Percentiles rank a stretch among this genome's conserved stretches.
Evolutionary conservation across 2,797 vertebrate species (phyloP).

Genomic region (Cirrhinus molitorella): DNA sequence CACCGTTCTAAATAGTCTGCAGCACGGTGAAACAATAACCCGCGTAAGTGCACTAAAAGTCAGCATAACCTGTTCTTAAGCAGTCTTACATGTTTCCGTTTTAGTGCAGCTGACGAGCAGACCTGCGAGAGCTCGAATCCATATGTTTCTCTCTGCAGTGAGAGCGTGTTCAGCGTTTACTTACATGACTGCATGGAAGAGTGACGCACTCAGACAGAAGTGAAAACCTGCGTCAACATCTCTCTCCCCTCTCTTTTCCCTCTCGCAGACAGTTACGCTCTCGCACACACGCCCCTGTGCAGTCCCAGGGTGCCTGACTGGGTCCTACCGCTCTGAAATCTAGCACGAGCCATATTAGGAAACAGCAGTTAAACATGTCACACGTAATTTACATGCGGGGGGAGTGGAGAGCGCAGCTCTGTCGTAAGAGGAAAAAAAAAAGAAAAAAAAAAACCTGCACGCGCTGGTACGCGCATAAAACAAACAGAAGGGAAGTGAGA

Average conservation of each 20-base stretch:
- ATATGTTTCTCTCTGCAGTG: constrained; percentile 46
- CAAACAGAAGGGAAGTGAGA: constrained; percentile 29
- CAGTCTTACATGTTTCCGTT: constrained; percentile 14
- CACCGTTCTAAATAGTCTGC: background rate
- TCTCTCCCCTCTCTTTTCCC: constrained; percentile 51
- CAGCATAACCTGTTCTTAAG: constrained; percentile 14
- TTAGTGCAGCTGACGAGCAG: background rate
- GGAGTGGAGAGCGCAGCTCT: constrained; percentile 80
- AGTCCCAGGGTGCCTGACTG: constrained; percentile 84
- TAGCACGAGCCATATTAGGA: constrained; percentile 89
- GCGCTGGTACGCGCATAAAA: constrained; percentile 62
- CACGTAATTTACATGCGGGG: constrained; percentile 85
- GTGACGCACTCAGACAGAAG: constrained; percentile 64
- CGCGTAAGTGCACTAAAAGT: constrained; percentile 19
- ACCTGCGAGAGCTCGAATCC: constrained; percentile 10
- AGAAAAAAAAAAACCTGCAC: constrained; percentile 13
- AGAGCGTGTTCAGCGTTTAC: constrained; percentile 63
- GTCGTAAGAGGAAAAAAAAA: constrained; percentile 61
- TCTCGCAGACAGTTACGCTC: constrained; percentile 51
- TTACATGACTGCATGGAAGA: constrained; percentile 70
- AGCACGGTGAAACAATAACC: constrained; percentile 21
- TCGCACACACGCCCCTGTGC: constrained; percentile 70
- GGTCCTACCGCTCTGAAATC: constrained; percentile 83
- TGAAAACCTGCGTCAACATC: constrained; percentile 72
- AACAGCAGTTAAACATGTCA: constrained; percentile 86